phyloP scores from a whole-genome alignment of 2,888 invertebrate species.

The Tubiluchus corallicola region DNA sequence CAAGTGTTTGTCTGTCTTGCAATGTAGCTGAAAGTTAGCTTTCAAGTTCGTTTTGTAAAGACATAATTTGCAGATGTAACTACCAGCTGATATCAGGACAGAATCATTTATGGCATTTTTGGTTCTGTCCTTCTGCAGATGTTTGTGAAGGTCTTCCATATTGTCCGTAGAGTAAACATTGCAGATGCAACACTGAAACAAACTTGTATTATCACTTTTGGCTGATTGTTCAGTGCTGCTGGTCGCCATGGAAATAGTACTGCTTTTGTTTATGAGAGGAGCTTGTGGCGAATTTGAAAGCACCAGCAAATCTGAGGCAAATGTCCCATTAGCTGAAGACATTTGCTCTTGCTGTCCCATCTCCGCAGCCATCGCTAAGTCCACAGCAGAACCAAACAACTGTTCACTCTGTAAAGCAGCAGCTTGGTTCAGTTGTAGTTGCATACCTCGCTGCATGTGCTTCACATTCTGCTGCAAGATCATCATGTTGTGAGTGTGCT shows the following conservation, averaged over 20 bases:
- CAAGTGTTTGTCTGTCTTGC: constrained; percentile 97
- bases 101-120: constrained; percentile 64
- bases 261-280: no score
- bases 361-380: constrained; percentile 17
- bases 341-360: no score
- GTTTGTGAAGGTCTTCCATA: constrained; percentile 72
- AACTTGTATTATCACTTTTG: constrained; percentile 35
- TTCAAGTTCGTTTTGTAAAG: constrained; percentile 96
- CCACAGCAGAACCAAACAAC: neutral
- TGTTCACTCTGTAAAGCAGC: neutral
- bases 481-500: constrained; percentile 94
- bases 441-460: constrained; percentile 39
- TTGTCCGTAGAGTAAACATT: constrained; percentile 74
- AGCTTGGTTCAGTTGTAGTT: constrained; percentile 19
- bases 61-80: constrained; percentile 90
- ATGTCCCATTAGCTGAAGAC: no score
- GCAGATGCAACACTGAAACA: constrained; percentile 86
- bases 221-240: constrained; percentile 63
- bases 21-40: constrained; percentile 97
- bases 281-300: constrained; percentile 57
- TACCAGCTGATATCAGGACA: constrained; percentile 62
- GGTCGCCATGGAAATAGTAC: constrained; percentile 12
- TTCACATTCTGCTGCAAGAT: constrained; percentile 89
- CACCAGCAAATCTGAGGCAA: constrained; percentile 73
- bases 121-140: constrained; percentile 75